Percentiles rank a stretch among this genome's conserved stretches.
These are phyloP conservation scores for Phrynocephalus guinanensis DNA, from an alignment of 2,797 vertebrate species.

Conservation along the genomic window DNA sequence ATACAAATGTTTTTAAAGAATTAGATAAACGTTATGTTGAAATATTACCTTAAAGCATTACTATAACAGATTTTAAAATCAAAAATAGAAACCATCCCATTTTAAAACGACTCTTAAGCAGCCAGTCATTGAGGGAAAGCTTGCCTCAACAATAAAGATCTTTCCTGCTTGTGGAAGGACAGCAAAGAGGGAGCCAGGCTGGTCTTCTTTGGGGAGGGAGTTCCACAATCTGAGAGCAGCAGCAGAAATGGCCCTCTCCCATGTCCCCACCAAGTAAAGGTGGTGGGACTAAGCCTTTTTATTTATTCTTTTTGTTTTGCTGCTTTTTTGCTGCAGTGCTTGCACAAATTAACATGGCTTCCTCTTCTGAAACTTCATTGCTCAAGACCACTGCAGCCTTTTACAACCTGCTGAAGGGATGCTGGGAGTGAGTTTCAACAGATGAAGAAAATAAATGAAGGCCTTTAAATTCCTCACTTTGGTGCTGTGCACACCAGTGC, in stretches of 20 bases:
- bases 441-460: accelerated
- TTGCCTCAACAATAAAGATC: neutral
- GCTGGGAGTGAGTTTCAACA: neutral
- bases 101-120: no score
- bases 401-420: neutral
- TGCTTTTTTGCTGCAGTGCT: no score
- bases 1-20: neutral
- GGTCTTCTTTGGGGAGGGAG: neutral
- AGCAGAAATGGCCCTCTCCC: neutral
- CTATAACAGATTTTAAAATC: no score
- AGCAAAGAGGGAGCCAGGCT: no score
- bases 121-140: no score
- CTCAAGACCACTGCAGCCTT: neutral
- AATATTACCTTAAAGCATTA: no score
- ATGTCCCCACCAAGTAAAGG: no score
- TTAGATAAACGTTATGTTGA: no score
- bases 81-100: no score
- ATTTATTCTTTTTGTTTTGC: no score
- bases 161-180: neutral
- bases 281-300: neutral
- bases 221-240: neutral
- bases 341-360: no score
- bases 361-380: no score
- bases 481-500: neutral
- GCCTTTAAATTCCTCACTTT: neutral